Percentiles rank a stretch among this genome's conserved stretches.
Evolutionary conservation across 1,140 invertebrate genomes (phyloP).

Genomic region (Daktulosphaira vitifoliae): DNA sequence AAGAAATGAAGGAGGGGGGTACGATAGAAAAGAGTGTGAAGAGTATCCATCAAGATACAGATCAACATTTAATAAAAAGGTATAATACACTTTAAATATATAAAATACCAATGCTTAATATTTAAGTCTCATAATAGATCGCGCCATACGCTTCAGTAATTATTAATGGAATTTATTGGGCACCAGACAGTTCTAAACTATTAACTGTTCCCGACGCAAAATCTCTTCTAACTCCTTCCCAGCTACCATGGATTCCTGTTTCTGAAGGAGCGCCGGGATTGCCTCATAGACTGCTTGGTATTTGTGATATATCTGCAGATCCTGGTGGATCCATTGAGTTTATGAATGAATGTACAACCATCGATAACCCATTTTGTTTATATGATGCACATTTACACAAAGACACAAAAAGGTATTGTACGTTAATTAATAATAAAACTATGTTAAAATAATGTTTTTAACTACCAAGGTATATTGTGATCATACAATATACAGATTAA

Average conservation of each 20-base stretch:
- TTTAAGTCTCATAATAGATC: conserved; percentile 52
- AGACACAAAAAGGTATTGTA: conserved; percentile 73
- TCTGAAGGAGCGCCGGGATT: conserved; percentile 67
- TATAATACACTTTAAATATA: conserved; percentile 40
- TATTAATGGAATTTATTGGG: conserved; percentile 98
- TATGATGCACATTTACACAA: conserved; percentile 98
- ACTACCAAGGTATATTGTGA: no score
- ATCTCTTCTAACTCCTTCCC: conserved; percentile 72
- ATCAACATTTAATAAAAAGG: conserved; percentile 91
- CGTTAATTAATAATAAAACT: no score
- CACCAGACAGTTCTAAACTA: conserved; percentile 87
- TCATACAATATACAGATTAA: no score
- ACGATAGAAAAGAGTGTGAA: conserved; percentile 85
- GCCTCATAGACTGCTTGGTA: conserved; percentile 80
- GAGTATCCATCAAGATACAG: conserved; percentile 87
- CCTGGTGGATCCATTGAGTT: conserved; percentile 99
- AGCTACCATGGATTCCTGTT: conserved; percentile 86
- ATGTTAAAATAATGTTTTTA: no score
- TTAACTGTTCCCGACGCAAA: conserved; percentile 98
- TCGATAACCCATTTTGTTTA: conserved; percentile 96
- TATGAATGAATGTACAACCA: conserved; percentile 99
- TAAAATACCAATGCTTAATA: not conserved
- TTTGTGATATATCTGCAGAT: conserved; percentile 98
- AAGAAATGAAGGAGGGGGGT: conserved; percentile 81
- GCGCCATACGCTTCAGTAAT: conserved; percentile 96